phyloP scores from a whole-genome alignment of 2,113 vertebrate genomes.

The Callospermophilus lateralis region DNA sequence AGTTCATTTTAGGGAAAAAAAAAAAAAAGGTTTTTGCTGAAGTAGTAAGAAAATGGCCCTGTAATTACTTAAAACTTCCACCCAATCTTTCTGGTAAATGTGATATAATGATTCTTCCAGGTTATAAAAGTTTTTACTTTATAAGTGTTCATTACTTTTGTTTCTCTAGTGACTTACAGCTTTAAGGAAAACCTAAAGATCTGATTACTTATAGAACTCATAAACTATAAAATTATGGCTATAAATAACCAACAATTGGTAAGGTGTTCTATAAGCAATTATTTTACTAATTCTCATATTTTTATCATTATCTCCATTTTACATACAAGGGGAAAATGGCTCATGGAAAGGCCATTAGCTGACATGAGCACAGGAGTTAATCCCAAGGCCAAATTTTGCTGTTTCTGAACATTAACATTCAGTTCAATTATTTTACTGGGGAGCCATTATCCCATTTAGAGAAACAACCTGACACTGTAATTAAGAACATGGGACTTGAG shows the following conservation, averaged over 20 bases:
- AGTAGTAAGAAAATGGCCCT: background rate
- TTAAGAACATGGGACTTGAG: background rate
- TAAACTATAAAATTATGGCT: constrained; percentile 42
- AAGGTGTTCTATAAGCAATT: background rate
- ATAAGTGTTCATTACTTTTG: background rate
- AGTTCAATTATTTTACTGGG: background rate
- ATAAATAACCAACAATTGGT: background rate
- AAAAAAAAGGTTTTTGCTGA: background rate
- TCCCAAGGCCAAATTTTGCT: background rate
- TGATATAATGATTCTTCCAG: background rate
- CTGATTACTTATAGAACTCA: background rate
- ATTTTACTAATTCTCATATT: background rate
- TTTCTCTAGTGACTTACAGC: background rate
- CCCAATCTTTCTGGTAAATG: background rate
- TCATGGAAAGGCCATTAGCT: background rate
- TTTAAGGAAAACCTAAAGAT: background rate
- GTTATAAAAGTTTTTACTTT: background rate
- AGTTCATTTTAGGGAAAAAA: background rate
- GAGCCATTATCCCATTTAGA: background rate
- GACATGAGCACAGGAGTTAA: background rate
- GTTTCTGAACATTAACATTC: constrained; percentile 17
- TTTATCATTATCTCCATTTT: background rate
- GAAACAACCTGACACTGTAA: background rate
- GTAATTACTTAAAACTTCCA: background rate
- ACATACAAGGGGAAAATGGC: background rate